Percentiles rank a stretch among this genome's conserved stretches.
Conservation (phyloP, 2,797 vertebrate species). For the Coendou prehensilis region DNA sequence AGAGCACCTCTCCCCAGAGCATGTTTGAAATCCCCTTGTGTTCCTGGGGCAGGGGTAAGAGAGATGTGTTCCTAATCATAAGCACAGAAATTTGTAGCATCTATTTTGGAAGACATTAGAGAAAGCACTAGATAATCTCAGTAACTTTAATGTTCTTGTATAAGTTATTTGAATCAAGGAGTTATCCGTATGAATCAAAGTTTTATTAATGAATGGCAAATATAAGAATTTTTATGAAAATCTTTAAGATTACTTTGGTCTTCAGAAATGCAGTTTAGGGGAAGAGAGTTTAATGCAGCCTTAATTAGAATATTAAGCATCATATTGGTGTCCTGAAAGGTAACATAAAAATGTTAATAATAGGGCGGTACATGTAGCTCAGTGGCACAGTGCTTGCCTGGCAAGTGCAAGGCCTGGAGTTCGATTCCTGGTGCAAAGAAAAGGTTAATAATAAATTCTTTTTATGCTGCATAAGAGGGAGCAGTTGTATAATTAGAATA, state of each 20-base stretch:
- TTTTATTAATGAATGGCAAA: conserved; percentile 50
- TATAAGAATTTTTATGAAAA: conserved; percentile 38
- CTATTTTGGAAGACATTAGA: background rate
- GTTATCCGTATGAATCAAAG: background rate
- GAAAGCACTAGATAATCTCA: conserved; percentile 16
- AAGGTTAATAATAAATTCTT: background rate
- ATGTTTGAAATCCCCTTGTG: background rate
- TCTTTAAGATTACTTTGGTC: conserved; percentile 33
- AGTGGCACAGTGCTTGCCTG: no score
- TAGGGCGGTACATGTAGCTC: no score
- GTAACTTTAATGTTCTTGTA: background rate
- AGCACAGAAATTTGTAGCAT: background rate
- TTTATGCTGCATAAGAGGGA: background rate
- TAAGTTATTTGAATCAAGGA: background rate
- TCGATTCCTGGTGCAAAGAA: no score
- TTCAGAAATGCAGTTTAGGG: conserved; percentile 22
- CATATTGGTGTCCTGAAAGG: conserved; percentile 12
- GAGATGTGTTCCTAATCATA: background rate
- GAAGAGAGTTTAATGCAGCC: background rate
- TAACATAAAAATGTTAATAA: background rate
- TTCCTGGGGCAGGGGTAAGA: background rate
- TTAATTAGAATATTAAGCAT: background rate
- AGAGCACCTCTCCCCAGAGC: background rate
- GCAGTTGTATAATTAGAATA: background rate
- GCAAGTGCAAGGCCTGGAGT: no score